These are phyloP conservation scores for Solen grandis DNA, from an alignment of 1,140 invertebrate genomes.

Conservation along the genomic window DNA sequence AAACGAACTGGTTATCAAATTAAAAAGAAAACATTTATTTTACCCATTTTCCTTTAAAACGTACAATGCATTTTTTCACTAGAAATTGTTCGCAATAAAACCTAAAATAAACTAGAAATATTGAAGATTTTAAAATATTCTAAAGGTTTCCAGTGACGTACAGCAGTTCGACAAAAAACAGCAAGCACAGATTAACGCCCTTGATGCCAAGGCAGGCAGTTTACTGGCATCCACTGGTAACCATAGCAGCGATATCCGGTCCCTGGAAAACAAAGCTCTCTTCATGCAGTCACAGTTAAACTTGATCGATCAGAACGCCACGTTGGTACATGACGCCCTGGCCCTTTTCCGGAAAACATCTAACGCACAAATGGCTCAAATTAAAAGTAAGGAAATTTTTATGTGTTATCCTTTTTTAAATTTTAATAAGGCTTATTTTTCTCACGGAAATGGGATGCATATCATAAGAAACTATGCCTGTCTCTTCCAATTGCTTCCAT, in stretches of 20 bases:
- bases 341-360: constrained; percentile 23
- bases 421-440: too few relatives aligned
- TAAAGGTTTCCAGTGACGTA: constrained; percentile 28
- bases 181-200: constrained; percentile 11
- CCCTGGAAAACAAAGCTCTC: neutral
- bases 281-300: constrained; percentile 5
- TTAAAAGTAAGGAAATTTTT: constrained; percentile 13
- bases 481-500: too few relatives aligned
- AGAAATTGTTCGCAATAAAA: too few relatives aligned
- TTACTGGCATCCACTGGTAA: constrained; percentile 5
- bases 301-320: constrained; percentile 25
- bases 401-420: too few relatives aligned
- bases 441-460: too few relatives aligned
- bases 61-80: too few relatives aligned
- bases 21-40: too few relatives aligned
- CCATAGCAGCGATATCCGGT: neutral
- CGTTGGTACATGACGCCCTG: constrained; percentile 24
- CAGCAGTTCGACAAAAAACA: constrained; percentile 25
- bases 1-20: too few relatives aligned
- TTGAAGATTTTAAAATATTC: too few relatives aligned
- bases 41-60: too few relatives aligned
- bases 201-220: neutral
- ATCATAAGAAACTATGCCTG: too few relatives aligned
- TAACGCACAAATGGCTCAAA: constrained; percentile 8
- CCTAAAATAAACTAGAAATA: too few relatives aligned